Conservation (phyloP, 2,888 invertebrate genomes). For the Epistrophe grossulariae region DNA sequence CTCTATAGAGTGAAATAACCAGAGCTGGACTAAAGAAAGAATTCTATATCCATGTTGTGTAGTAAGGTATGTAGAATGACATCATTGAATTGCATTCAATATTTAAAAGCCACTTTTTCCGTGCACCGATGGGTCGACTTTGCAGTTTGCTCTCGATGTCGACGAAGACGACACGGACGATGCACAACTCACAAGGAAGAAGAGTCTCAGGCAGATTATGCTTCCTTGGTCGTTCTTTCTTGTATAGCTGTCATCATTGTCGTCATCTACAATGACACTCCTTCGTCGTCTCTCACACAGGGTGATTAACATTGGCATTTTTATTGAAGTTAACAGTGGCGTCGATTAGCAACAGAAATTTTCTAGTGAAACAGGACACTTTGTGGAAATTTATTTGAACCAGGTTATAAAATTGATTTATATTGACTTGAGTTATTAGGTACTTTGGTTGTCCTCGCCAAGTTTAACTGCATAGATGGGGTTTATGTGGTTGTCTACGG, state of each 20-base stretch:
- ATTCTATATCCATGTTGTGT: constrained; percentile 31
- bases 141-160: background rate
- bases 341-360: constrained; percentile 48
- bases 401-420: constrained; percentile 57
- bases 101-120: constrained; percentile 59
- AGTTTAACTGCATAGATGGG: background rate
- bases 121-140: background rate
- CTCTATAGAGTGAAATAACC: background rate
- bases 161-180: background rate
- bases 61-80: constrained; percentile 51
- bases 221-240: background rate
- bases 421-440: constrained; percentile 20
- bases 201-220: background rate
- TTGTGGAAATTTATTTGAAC: constrained; percentile 15
- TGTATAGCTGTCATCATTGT: constrained; percentile 24
- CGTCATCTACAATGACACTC: constrained; percentile 47
- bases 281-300: constrained; percentile 8
- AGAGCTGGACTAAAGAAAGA: constrained; percentile 6
- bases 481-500: constrained; percentile 15
- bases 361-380: constrained; percentile 2
- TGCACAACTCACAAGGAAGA: background rate
- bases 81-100: constrained; percentile 61
- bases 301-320: constrained; percentile 52
- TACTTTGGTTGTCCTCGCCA: constrained; percentile 4
- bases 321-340: constrained; percentile 55